phyloP scores from a whole-genome alignment of 2,888 invertebrate species.

The Drosophila macrospina region DNA sequence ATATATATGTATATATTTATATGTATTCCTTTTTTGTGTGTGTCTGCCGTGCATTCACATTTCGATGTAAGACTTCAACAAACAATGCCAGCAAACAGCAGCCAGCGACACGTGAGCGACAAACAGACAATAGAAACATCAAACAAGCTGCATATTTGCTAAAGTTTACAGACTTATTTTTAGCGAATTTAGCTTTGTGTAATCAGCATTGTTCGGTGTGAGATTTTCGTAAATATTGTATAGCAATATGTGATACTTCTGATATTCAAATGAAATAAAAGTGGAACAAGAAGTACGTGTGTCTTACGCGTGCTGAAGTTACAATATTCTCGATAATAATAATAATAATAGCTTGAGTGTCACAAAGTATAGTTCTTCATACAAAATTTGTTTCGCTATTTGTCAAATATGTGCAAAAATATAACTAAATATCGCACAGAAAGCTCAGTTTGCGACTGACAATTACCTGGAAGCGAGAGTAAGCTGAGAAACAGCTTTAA shows the following conservation, averaged over 20 bases:
- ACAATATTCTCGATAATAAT: background rate
- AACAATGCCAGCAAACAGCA: slow-evolving; percentile 38
- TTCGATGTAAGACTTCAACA: slow-evolving; percentile 23
- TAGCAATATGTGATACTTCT: background rate
- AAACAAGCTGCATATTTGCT: background rate
- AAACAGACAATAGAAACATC: background rate
- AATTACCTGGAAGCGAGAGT: no score
- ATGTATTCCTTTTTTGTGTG: background rate
- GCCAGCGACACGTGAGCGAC: slow-evolving; percentile 41
- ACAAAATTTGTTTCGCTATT: no score
- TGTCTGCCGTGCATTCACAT: slow-evolving; percentile 16
- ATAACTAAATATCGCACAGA: no score
- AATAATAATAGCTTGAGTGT: no score
- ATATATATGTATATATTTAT: background rate
- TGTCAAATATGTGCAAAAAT: no score
- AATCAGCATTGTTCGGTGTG: no score
- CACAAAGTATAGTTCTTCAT: no score
- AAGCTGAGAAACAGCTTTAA: no score
- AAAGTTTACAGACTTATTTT: slow-evolving; percentile 6
- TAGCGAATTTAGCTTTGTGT: background rate
- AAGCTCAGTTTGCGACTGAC: no score
- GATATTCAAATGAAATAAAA: background rate
- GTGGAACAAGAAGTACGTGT: background rate
- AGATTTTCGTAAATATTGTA: background rate
- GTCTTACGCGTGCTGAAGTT: background rate